A percentile compares a stretch with the other conserved stretches of the same genome.
These are phyloP conservation scores for Thecophora atra DNA, from an alignment of 2,888 invertebrate genomes.

Conservation along the genomic window DNA sequence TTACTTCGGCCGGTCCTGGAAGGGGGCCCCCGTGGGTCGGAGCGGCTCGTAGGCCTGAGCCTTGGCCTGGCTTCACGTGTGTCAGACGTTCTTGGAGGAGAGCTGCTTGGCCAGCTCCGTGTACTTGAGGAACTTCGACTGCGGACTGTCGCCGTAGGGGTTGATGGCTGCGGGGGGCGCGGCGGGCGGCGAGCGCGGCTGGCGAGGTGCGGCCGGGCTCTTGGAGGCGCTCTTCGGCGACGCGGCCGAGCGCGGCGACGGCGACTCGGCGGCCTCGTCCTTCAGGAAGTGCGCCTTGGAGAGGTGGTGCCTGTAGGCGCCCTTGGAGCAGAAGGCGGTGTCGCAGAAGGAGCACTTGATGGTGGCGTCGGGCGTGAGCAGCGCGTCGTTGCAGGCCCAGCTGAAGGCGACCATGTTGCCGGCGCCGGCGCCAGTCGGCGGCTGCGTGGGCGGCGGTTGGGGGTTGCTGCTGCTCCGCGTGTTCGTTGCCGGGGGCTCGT, in stretches of 20 bases:
- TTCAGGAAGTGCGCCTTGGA: slow-evolving; percentile 96
- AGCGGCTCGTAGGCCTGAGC: background rate
- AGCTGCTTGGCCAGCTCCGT: slow-evolving; percentile 98
- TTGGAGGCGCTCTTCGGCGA: slow-evolving; percentile 56
- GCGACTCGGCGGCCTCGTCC: slow-evolving; percentile 79
- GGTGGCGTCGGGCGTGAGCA: slow-evolving; percentile 74
- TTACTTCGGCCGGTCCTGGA: background rate
- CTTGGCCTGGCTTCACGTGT: slow-evolving; percentile 34
- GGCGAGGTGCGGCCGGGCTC: slow-evolving; percentile 51
- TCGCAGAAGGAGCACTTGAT: slow-evolving; percentile 96
- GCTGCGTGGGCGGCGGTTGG: slow-evolving; percentile 1
- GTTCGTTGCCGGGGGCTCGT: slow-evolving; percentile 71
- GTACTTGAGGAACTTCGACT: slow-evolving; percentile 98
- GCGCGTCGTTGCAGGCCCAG: slow-evolving; percentile 94
- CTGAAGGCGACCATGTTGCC: slow-evolving; percentile 90
- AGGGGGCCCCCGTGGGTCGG: background rate
- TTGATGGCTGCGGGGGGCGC: slow-evolving; percentile 66
- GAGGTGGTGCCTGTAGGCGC: slow-evolving; percentile 94
- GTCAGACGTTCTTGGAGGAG: slow-evolving; percentile 94
- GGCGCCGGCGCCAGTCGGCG: slow-evolving; percentile 64
- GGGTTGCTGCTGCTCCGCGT: slow-evolving; percentile 50
- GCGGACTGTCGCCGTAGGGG: slow-evolving; percentile 88
- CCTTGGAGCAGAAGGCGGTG: slow-evolving; percentile 95
- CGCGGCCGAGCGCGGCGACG: slow-evolving; percentile 54
- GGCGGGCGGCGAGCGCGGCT: slow-evolving; percentile 46